A percentile compares a stretch with the other conserved stretches of the same genome.
phyloP scores from a whole-genome alignment of 2,113 vertebrate genomes.

The Hippopotamus amphibius region DNA sequence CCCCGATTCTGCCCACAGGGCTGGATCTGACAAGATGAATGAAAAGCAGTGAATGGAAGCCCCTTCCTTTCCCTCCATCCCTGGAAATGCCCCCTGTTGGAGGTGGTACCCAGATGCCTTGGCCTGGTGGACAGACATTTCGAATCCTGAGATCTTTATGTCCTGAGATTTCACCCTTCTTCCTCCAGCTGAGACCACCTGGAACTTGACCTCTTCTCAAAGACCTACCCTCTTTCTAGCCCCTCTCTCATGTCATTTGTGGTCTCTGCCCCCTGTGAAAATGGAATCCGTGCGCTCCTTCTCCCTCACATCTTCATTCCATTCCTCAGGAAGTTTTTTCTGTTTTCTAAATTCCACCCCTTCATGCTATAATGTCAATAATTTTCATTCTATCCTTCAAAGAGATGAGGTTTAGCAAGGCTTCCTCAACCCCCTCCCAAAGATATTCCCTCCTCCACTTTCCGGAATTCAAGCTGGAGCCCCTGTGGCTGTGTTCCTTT shows the following conservation, averaged over 20 bases:
- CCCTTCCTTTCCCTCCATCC: neutral
- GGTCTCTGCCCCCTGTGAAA: neutral
- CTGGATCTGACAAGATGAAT: neutral
- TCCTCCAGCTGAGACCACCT: neutral
- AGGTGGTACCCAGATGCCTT: neutral
- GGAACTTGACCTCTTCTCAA: neutral
- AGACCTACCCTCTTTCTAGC: neutral
- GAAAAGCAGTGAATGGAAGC: neutral
- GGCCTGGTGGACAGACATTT: neutral
- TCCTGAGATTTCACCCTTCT: neutral
- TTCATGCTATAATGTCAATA: too few relatives aligned
- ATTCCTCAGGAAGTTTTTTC: neutral
- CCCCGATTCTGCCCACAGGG: accelerated
- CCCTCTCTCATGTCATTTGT: neutral
- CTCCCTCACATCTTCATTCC: neutral
- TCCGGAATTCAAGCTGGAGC: neutral
- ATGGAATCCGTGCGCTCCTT: neutral
- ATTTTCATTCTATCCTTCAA: neutral
- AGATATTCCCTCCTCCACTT: neutral
- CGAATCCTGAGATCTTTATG: neutral
- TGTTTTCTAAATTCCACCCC: neutral
- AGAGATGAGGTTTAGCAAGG: neutral
- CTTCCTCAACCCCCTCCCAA: neutral
- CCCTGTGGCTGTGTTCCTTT: neutral
- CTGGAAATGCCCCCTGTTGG: neutral